Percentiles rank a stretch among this genome's conserved stretches.
Evolutionary conservation across 2,888 invertebrate genomes (phyloP).

Genomic region (Patella depressa): DNA sequence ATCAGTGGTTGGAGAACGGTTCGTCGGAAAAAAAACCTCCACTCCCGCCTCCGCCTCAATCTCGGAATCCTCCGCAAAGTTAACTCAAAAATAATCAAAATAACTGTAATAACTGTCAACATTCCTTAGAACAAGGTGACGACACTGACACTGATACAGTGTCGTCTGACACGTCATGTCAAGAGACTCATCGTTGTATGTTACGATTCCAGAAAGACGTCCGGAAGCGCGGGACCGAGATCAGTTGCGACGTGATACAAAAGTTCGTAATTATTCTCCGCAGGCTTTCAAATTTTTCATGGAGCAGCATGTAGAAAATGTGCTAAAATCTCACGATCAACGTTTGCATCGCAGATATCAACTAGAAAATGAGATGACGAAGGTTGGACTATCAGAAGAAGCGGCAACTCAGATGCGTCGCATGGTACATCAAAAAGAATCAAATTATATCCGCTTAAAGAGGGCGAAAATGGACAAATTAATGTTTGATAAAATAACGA

Average conservation of each 20-base stretch:
- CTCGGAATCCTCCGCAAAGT: neutral
- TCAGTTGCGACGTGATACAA: conserved; percentile 90
- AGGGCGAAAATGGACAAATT: conserved; percentile 99
- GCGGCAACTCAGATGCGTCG: conserved; percentile 82
- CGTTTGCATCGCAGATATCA: conserved; percentile 89
- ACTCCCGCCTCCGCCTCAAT: conserved; percentile 15
- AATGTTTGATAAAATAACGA: conserved; percentile 92
- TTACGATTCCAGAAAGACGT: conserved; percentile 92
- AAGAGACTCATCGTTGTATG: conserved; percentile 63
- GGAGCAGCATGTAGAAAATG: conserved; percentile 99
- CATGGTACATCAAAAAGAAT: conserved; percentile 98
- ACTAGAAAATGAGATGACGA: conserved; percentile 96
- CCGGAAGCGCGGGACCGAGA: conserved; percentile 84
- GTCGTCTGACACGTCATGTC: conserved; percentile 43
- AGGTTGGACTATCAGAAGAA: conserved; percentile 77
- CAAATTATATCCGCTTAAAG: conserved; percentile 95
- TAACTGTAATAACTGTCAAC: neutral
- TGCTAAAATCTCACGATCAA: conserved; percentile 94
- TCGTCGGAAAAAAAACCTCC: neutral
- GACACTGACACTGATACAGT: conserved; percentile 52
- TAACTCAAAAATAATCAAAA: neutral
- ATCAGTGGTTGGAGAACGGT: conserved; percentile 2
- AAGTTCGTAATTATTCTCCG: conserved; percentile 89
- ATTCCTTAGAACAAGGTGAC: conserved; percentile 31
- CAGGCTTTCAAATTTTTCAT: conserved; percentile 98